Base-by-base conservation (phyloP, 23 tunicate species). In the Styela plicata region DNA sequence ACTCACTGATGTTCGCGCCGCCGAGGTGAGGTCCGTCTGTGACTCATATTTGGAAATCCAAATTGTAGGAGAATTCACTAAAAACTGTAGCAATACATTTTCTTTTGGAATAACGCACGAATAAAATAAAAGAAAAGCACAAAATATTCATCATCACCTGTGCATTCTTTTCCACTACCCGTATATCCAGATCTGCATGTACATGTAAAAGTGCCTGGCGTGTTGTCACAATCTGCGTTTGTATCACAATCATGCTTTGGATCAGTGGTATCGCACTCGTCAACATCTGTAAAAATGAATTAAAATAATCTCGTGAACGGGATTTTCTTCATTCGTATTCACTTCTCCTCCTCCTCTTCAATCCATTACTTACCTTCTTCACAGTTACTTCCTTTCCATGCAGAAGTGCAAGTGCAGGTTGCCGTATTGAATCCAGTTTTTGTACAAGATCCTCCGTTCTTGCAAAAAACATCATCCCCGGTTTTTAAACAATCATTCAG, bases 351-450 rank as follows among this genome's bases (percentile, higher is more conserved):
- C n/a, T n/a, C n/a, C n/a, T n/a, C n/a, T n/a, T n/a, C n/a, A n/a
- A n/a, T n/a, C n/a, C n/a, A n/a, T 71, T 18, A 28, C 77, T 71
- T 34, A 71, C 77, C 77, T 3, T 27, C 36, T 71, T 71, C 77
- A 32, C 77, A 71, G 5, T 20, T 71, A 27, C 3, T 3, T 2
- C 77, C 77, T 3, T 5, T 27, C 24, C 34, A 71, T 2, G 36
- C 77, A 3, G 77, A 20, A 71, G 77, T 71, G 77, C 77, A 71
- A 30, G 32, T 29, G 36, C 77, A 71, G 7, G 36, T 3, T 29
- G 36, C 77, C 77, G 37, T 30, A 71, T 71, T 71, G 35, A 71
- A 71, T 2, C 77, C 77, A 3, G 77, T 71, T 71, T 29, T 71
- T 32, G 77, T 3, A 36, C 77, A 71, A 26, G 24, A 3, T 30